phyloP scores from a whole-genome alignment of 2,888 invertebrate species.

The Pyrrhia umbra region DNA sequence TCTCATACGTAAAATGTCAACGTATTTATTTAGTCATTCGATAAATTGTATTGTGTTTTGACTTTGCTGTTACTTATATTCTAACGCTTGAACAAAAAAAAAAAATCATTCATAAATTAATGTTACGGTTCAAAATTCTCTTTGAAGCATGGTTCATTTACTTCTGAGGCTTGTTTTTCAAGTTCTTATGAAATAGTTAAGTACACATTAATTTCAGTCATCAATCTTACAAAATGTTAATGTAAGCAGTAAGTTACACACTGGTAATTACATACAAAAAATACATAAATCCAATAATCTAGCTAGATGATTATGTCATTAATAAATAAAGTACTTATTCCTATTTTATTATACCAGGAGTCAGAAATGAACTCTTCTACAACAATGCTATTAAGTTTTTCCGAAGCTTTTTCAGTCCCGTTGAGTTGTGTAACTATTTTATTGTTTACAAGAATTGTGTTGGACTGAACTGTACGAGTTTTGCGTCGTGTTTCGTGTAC shows the following conservation, averaged over 20 bases:
- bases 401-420: neutral
- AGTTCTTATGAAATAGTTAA: neutral
- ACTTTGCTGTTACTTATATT: too few species aligned
- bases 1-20: too few species aligned
- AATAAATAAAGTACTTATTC: slow-evolving; percentile 3
- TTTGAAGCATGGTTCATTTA: slow-evolving; percentile 17
- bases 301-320: neutral
- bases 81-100: too few species aligned
- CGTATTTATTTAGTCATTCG: too few species aligned
- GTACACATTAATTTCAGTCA: slow-evolving; percentile 18
- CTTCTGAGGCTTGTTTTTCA: slow-evolving; percentile 4
- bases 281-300: slow-evolving; percentile 6
- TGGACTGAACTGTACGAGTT: slow-evolving; percentile 15
- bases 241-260: slow-evolving; percentile 14
- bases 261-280: slow-evolving; percentile 18
- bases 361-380: slow-evolving; percentile 11
- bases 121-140: slow-evolving; percentile 9
- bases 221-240: slow-evolving; percentile 42
- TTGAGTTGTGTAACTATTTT: neutral
- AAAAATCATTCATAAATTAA: too few species aligned
- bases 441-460: slow-evolving; percentile 24
- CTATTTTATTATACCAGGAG: slow-evolving; percentile 9
- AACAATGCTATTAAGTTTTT: neutral
- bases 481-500: slow-evolving; percentile 11
- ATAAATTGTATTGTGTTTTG: too few species aligned